Evolutionary conservation across 2,113 vertebrate species (phyloP).

Genomic region (Pao palembangensis): DNA sequence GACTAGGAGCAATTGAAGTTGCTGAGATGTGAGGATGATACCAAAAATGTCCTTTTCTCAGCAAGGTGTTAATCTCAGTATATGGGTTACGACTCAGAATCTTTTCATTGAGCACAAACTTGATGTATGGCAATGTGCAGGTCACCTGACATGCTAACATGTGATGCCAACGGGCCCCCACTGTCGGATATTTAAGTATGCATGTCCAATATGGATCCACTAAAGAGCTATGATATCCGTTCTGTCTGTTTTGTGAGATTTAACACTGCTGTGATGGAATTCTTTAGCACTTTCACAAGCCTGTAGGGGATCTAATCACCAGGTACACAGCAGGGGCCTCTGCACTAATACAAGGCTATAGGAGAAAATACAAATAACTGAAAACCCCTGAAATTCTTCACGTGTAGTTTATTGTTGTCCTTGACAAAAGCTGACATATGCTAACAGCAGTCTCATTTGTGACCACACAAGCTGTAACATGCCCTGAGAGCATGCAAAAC

Average conservation of each 20-base stretch:
- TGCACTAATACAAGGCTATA: slow-evolving; percentile 11
- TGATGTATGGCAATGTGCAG: slow-evolving; percentile 14
- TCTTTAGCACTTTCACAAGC: slow-evolving; percentile 14
- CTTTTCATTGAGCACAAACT: background rate
- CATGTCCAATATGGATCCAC: slow-evolving; percentile 4
- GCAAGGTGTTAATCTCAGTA: background rate
- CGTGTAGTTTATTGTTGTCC: background rate
- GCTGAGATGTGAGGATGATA: too few species aligned
- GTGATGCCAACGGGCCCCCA: background rate
- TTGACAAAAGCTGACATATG: background rate
- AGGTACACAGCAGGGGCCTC: slow-evolving; percentile 2
- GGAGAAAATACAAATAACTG: background rate
- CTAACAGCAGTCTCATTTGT: slow-evolving; percentile 1
- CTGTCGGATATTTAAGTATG: slow-evolving; percentile 4
- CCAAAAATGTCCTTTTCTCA: background rate
- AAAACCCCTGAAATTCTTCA: background rate
- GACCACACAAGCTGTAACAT: background rate
- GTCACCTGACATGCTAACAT: background rate
- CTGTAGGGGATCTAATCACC: slow-evolving; percentile 13
- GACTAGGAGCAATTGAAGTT: too few species aligned
- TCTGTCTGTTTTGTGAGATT: slow-evolving; percentile 4
- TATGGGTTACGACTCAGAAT: background rate
- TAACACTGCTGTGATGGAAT: slow-evolving; percentile 8
- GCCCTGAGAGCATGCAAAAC: background rate
- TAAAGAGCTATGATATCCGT: slow-evolving; percentile 1